These are phyloP conservation scores for Calephelis nemesis DNA, from an alignment of 1,140 invertebrate species.

Conservation along the genomic window DNA sequence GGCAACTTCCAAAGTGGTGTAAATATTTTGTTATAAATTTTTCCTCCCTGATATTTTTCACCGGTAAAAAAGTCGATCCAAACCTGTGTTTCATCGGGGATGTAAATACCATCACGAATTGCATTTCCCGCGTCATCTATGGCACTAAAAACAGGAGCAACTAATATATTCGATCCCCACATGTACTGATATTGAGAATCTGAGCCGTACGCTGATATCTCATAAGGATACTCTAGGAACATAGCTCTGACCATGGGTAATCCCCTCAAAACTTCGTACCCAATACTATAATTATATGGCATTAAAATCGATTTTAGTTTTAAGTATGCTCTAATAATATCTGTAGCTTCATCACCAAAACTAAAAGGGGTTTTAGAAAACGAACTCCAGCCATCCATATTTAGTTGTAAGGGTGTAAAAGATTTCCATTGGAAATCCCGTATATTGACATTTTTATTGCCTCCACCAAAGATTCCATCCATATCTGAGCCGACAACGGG, in stretches of 20 bases:
- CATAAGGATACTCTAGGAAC: constrained; percentile 62
- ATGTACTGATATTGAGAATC: constrained; percentile 67
- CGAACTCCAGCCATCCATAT: constrained; percentile 69
- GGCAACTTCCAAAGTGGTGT: constrained; percentile 67
- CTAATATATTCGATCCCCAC: constrained; percentile 68
- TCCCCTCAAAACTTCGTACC: constrained; percentile 51
- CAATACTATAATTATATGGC: constrained; percentile 70
- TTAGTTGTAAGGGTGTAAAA: constrained; percentile 66
- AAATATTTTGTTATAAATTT: constrained; percentile 54
- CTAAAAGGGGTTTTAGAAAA: constrained; percentile 62
- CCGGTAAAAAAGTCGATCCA: constrained; percentile 70
- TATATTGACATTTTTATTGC: constrained; percentile 51
- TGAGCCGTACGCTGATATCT: constrained; percentile 46
- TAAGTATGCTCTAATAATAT: constrained; percentile 64
- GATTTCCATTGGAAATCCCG: constrained; percentile 70
- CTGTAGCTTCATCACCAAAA: constrained; percentile 54
- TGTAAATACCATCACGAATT: constrained; percentile 52
- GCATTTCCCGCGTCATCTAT: constrained; percentile 27
- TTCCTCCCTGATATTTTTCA: constrained; percentile 62
- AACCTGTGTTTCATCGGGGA: constrained; percentile 56
- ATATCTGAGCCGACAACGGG: constrained; percentile 65
- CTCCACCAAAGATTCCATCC: constrained; percentile 68
- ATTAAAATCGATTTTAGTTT: constrained; percentile 68
- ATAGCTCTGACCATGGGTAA: constrained; percentile 70
- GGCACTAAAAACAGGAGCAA: constrained; percentile 59